phyloP scores from a whole-genome alignment of 2,888 invertebrate genomes.

The Dolichopus griseipennis region DNA sequence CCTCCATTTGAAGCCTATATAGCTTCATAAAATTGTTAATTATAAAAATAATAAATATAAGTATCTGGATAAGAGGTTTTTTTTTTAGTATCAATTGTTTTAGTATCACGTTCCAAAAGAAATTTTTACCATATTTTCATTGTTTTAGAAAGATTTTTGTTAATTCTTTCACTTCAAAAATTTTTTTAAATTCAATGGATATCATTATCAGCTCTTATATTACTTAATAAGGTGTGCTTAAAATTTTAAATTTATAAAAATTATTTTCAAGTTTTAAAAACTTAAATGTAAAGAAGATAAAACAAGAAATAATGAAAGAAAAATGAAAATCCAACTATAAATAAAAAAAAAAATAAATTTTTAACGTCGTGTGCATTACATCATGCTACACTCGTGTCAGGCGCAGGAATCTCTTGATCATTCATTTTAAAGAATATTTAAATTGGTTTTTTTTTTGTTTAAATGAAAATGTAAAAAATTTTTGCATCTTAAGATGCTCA shows the following conservation, averaged over 20 bases:
- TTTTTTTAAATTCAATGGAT: not conserved
- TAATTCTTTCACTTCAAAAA: not conserved
- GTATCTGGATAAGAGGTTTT: no score
- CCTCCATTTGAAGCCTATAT: no score
- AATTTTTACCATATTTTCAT: not conserved
- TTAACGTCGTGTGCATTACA: not conserved
- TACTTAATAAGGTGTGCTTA: not conserved
- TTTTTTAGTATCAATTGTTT: no score
- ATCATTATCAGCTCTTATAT: not conserved
- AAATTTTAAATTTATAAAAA: not conserved
- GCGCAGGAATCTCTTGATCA: not conserved
- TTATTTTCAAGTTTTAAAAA: not conserved
- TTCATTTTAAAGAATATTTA: not conserved
- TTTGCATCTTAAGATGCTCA: not conserved
- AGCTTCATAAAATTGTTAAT: no score
- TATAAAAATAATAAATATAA: no score
- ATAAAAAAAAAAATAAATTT: no score
- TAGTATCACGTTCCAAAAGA: no score
- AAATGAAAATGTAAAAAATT: not conserved
- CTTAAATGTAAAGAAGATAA: not conserved
- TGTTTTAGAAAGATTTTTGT: not conserved
- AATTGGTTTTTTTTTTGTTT: not conserved
- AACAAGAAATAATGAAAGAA: no score
- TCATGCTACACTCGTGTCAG: not conserved
- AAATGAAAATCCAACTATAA: no score